Percentiles rank a stretch among this genome's conserved stretches.
These are phyloP conservation scores for Bungarus multicinctus DNA, from an alignment of 2,113 vertebrate species.

Conservation along the genomic window DNA sequence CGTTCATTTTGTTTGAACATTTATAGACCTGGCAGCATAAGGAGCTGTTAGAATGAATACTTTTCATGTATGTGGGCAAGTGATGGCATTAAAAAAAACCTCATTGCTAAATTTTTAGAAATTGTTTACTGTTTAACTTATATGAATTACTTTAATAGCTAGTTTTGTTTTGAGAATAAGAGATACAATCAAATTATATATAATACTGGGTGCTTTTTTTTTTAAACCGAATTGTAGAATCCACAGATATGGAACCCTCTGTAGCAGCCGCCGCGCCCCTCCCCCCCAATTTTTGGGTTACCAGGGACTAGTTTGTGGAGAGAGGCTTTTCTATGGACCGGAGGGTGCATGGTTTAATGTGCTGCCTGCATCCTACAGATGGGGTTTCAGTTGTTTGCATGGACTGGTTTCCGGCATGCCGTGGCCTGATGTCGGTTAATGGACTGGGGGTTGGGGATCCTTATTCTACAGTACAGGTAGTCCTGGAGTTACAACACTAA, in stretches of 20 bases:
- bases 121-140: not conserved
- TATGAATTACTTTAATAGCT: not conserved
- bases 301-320: no score
- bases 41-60: not conserved
- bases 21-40: not conserved
- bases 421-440: no score
- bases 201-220: not conserved
- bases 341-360: not conserved
- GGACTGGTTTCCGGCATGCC: no score
- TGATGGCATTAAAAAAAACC: not conserved
- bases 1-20: not conserved
- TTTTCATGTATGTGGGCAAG: not conserved
- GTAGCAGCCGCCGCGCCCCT: no score
- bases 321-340: no score
- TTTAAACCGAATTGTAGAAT: not conserved
- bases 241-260: not conserved
- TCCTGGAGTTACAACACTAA: no score
- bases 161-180: not conserved
- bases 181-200: not conserved
- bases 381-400: no score
- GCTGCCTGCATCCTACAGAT: no score
- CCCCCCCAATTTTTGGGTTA: no score
- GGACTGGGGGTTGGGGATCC: no score
- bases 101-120: not conserved
- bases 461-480: no score